A percentile compares a stretch with the other conserved stretches of the same genome.
phyloP scores from a whole-genome alignment of 23 tunicate species.

The Trididemnum clinides region DNA sequence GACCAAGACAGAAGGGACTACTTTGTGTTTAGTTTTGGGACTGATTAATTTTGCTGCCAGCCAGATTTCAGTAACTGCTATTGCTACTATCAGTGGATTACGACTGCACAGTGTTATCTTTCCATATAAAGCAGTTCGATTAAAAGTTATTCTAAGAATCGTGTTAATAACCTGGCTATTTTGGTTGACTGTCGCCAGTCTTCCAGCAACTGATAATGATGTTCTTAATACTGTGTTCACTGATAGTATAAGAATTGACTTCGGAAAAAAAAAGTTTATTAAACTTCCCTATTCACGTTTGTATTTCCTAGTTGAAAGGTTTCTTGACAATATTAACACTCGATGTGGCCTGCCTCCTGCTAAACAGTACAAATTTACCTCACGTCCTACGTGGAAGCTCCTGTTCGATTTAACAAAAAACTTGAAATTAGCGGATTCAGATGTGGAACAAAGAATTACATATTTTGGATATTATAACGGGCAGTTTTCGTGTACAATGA shows the following conservation, averaged over 20 bases:
- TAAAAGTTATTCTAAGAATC: neutral
- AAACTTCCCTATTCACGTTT: neutral
- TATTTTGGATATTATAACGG: conserved; percentile 16
- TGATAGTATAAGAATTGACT: neutral
- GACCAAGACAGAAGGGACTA: neutral
- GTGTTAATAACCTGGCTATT: conserved; percentile 11
- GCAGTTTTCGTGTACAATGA: conserved; percentile 6
- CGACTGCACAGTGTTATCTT: conserved; percentile 1
- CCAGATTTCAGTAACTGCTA: conserved; percentile 29
- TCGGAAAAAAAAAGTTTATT: neutral
- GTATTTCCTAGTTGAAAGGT: neutral
- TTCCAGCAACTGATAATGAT: neutral
- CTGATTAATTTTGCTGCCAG: conserved; percentile 20
- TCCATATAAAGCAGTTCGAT: conserved; percentile 3
- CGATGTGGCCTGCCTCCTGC: neutral
- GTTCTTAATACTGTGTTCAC: neutral
- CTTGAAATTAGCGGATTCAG: neutral
- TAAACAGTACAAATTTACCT: neutral
- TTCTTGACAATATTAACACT: neutral
- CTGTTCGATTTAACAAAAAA: neutral
- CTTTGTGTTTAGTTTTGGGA: neutral
- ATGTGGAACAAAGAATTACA: neutral
- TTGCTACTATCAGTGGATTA: neutral
- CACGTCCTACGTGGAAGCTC: neutral
- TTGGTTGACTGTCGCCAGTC: neutral